Evolutionary conservation across 2,113 vertebrate genomes (phyloP).

Genomic region (Zosterops japonicus): DNA sequence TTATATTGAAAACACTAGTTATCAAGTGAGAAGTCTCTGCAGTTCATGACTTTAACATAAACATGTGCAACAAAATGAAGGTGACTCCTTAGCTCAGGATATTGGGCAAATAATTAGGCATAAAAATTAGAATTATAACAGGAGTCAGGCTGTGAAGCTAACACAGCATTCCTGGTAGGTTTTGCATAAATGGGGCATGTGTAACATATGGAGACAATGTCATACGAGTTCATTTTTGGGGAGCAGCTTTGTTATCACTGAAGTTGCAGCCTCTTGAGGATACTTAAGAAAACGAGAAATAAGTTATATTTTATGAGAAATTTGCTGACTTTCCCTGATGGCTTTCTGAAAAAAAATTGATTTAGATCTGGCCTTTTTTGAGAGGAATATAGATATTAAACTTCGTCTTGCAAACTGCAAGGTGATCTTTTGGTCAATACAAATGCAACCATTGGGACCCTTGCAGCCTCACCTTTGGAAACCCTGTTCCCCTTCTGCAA

Average conservation of each 20-base stretch:
- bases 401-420: not conserved
- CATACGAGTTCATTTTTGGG: not conserved
- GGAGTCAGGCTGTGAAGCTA: not conserved
- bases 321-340: not conserved
- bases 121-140: conserved; percentile 16
- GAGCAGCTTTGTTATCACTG: not conserved
- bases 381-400: not conserved
- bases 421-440: not conserved
- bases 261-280: not conserved
- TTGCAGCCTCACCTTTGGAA: not conserved
- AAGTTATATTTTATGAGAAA: not conserved
- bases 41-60: not conserved
- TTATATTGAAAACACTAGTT: conserved; percentile 18
- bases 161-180: not conserved
- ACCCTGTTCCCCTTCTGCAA: not conserved
- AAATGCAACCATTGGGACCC: not conserved
- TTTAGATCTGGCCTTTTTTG: not conserved
- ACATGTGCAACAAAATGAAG: not conserved
- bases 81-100: not conserved
- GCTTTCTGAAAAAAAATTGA: not conserved
- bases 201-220: not conserved
- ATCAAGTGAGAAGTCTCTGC: conserved; percentile 1
- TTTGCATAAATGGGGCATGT: not conserved
- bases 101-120: not conserved
- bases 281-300: not conserved